Percentiles rank a stretch among this genome's conserved stretches.
These are phyloP conservation scores for Psophia crepitans DNA, from an alignment of 2,113 vertebrate species.

Conservation along the genomic window DNA sequence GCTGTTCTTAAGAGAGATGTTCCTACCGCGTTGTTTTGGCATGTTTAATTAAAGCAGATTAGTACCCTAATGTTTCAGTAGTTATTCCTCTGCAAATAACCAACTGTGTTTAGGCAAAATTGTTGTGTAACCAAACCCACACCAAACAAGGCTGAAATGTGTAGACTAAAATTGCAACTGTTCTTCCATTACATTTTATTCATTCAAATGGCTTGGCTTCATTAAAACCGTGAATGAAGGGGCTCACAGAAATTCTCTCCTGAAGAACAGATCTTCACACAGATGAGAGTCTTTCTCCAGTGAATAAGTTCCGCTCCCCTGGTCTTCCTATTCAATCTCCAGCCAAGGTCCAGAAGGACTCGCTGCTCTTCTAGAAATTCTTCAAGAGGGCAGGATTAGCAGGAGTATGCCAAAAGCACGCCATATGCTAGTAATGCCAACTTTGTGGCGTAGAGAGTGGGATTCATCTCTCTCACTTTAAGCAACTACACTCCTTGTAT, in stretches of 20 bases:
- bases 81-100: not conserved
- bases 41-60: not conserved
- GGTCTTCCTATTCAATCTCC: not conserved
- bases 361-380: not conserved
- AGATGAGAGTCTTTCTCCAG: not conserved
- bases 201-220: not conserved
- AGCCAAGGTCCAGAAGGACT: not conserved
- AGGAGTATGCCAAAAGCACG: not conserved
- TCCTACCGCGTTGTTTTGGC: not conserved
- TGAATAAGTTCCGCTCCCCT: not conserved
- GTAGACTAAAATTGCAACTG: not conserved
- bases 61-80: not conserved
- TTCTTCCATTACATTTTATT: not conserved
- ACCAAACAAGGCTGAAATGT: not conserved
- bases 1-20: not conserved
- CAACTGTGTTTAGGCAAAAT: not conserved
- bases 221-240: not conserved
- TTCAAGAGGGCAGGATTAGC: not conserved
- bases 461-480: not conserved
- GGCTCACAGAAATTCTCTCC: not conserved
- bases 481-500: not conserved
- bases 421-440: not conserved
- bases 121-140: not conserved
- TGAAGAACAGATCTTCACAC: accelerated
- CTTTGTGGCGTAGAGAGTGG: not conserved